Evolutionary conservation across 2,888 invertebrate species (phyloP), one percentile per base, ranked within the genome.

Genomic region (Gibbula magus): DNA sequence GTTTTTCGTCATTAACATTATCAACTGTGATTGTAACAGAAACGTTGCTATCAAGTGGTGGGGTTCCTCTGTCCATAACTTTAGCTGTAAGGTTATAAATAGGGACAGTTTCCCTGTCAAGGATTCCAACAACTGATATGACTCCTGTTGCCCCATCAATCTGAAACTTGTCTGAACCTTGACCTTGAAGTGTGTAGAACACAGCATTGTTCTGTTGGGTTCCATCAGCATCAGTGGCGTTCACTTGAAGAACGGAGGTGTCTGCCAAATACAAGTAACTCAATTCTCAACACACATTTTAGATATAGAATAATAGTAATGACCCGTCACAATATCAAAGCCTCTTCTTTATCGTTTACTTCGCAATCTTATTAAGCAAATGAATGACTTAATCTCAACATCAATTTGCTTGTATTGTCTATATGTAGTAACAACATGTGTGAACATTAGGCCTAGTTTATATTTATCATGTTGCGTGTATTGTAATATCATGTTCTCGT

Each of bases 131-230:
- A 35, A 81, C 54, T 2, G 25, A 77, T 16, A 85, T 79, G 13
- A 52, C 53, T n/a, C 86, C 86, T 16, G 78, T 75, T 5, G 56
- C 25, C 2, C 77, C 52, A 54, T 87, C 80, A 3, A 87, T 82
- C 52, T 66, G 39, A 61, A 86, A 85, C 22, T 75, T 75, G 74
- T 75, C 78, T 2, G 74, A 75, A 20, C 81, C 78, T 75, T 66
- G 39, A 45, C 77, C 66, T 20, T 29, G 61, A 39, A 77, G 56
- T 39, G 32, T 35, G 53, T 51, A 77, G 20, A 66, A 77, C 22
- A 77, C 45, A 16, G 35, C 61, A n/a, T 51, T 77, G 66, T 77
- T 77, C 45, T 56, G 61, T 56, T 13, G n/a, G 5, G 61, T 77
- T 10, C 77, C 77, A 16, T 77, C 77, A 8, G 16, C 10, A 35